Evolutionary conservation across 1,140 invertebrate genomes (phyloP).

Genomic region (Drosophila triauraria): DNA sequence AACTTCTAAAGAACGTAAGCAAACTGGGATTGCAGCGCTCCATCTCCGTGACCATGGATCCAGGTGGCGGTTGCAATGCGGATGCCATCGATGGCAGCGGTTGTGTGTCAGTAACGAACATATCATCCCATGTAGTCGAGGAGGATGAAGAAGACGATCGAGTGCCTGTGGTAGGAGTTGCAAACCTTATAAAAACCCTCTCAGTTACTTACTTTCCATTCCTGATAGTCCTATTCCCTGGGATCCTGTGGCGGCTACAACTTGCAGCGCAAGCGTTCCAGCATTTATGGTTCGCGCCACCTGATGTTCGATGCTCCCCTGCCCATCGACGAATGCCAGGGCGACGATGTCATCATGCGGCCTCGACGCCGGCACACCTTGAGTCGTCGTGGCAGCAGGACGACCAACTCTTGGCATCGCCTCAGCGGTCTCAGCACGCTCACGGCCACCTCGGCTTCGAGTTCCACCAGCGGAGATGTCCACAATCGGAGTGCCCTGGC

Average conservation of each 20-base stretch:
- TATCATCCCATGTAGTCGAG: constrained; percentile 31
- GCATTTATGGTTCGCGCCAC: constrained; percentile 87
- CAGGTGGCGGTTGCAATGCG: constrained; percentile 29
- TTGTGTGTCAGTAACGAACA: constrained; percentile 44
- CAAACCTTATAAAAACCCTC: too few species aligned
- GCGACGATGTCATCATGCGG: constrained; percentile 76
- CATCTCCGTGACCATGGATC: constrained; percentile 76
- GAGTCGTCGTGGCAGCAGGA: constrained; percentile 52
- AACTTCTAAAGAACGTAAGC: constrained; percentile 87
- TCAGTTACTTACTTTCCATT: neutral
- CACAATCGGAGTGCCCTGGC: constrained; percentile 66
- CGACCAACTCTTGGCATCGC: constrained; percentile 63
- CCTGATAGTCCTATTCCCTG: constrained; percentile 46
- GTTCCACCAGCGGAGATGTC: constrained; percentile 64
- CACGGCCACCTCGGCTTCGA: constrained; percentile 68
- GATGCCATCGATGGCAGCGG: constrained; percentile 52
- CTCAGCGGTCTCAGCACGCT: constrained; percentile 66
- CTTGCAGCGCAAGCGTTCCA: constrained; percentile 77
- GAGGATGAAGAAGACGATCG: constrained; percentile 66
- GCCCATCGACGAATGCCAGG: constrained; percentile 87
- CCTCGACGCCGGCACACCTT: constrained; percentile 59
- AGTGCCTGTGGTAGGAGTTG: constrained; percentile 57
- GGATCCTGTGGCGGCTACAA: constrained; percentile 44
- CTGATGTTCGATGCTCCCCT: constrained; percentile 88
- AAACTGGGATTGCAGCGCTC: constrained; percentile 86